These are phyloP conservation scores for Piprites chloris DNA, from an alignment of 2,113 vertebrate species.

Conservation along the genomic window DNA sequence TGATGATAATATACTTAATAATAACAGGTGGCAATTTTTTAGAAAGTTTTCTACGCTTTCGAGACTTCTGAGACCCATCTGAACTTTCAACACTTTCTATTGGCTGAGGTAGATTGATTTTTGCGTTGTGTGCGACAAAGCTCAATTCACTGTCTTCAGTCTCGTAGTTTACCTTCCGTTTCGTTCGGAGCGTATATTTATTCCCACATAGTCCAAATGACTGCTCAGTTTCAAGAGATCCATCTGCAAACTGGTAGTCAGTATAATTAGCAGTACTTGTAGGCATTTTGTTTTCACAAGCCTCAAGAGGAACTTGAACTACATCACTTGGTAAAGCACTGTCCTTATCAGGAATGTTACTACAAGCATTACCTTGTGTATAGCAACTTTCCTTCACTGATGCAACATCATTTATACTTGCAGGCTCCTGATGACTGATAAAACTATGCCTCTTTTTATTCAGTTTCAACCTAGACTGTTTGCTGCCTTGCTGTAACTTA, in stretches of 20 bases:
- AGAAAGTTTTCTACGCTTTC: constrained; percentile 87
- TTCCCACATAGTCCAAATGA: constrained; percentile 85
- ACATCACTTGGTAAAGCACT: constrained; percentile 67
- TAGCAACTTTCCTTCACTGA: constrained; percentile 72
- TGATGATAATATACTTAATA: constrained; percentile 99
- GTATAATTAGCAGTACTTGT: constrained; percentile 64
- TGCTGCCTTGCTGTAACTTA: constrained; percentile 79
- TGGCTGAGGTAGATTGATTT: constrained; percentile 73
- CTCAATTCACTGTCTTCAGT: constrained; percentile 84
- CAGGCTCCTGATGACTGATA: constrained; percentile 67
- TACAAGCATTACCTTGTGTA: constrained; percentile 68
- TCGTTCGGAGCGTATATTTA: constrained; percentile 92
- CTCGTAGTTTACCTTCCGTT: constrained; percentile 89
- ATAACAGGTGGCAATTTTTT: constrained; percentile 94
- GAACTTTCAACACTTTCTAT: constrained; percentile 73
- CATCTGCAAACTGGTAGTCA: constrained; percentile 74
- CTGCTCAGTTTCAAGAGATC: constrained; percentile 75
- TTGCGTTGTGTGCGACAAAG: constrained; percentile 75
- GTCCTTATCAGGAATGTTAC: constrained; percentile 70
- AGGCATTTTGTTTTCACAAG: constrained; percentile 76
- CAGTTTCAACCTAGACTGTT: constrained; percentile 83
- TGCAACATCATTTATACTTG: constrained; percentile 50
- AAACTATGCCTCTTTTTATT: constrained; percentile 79
- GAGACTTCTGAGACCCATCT: constrained; percentile 78
- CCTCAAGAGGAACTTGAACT: constrained; percentile 66